These are phyloP conservation scores for Lordiphosa clarofinis DNA, from an alignment of 1,140 invertebrate genomes.

Conservation along the genomic window DNA sequence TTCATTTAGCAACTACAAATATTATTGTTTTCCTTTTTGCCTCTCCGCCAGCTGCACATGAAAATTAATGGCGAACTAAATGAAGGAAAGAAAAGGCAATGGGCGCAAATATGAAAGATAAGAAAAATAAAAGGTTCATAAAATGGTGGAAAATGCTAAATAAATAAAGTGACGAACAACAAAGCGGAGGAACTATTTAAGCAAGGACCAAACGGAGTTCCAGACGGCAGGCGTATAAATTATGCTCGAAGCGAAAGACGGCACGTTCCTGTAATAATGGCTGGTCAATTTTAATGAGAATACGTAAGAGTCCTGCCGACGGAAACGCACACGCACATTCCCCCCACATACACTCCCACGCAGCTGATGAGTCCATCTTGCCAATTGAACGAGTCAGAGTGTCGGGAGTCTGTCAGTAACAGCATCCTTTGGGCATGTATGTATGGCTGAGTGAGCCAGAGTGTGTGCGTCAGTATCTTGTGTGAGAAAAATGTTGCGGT, in stretches of 20 bases:
- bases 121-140: slow-evolving; percentile 5
- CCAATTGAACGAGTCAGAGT: slow-evolving; percentile 40
- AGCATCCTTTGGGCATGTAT: slow-evolving; percentile 26
- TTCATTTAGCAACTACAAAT: slow-evolving; percentile 15
- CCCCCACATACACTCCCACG: background rate
- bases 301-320: slow-evolving; percentile 44
- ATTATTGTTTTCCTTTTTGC: slow-evolving; percentile 13
- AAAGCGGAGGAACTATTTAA: slow-evolving; percentile 34
- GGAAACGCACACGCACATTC: slow-evolving; percentile 17
- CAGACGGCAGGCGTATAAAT: slow-evolving; percentile 39
- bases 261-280: slow-evolving; percentile 70
- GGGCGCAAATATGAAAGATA: background rate
- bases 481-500: slow-evolving; percentile 60
- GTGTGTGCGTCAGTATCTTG: slow-evolving; percentile 11
- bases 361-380: slow-evolving; percentile 32
- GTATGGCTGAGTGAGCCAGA: slow-evolving; percentile 12
- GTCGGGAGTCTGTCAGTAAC: slow-evolving; percentile 30
- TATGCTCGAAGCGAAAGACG: slow-evolving; percentile 30
- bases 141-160: slow-evolving; percentile 51
- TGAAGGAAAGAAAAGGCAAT: slow-evolving; percentile 10
- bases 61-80: slow-evolving; percentile 14
- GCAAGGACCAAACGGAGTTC: slow-evolving; percentile 15
- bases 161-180: slow-evolving; percentile 40
- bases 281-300: slow-evolving; percentile 72
- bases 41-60: slow-evolving; percentile 1